phyloP scores from a whole-genome alignment of 1,140 invertebrate species.

The Drosophila guanche region DNA sequence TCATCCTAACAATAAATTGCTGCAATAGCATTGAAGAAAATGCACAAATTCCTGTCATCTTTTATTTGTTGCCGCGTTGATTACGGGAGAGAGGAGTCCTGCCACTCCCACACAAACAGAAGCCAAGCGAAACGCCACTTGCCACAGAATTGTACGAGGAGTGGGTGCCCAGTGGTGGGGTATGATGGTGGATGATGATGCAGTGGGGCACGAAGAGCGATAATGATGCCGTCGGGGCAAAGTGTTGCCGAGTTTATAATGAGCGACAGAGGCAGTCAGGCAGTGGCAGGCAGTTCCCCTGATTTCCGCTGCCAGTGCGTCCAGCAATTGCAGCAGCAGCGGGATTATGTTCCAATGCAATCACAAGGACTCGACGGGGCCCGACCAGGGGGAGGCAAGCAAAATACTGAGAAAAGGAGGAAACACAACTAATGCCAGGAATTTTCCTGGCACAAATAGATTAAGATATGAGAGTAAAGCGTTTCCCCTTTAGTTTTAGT shows the following conservation, averaged over 20 bases:
- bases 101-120: constrained; percentile 23
- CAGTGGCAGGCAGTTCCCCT: not conserved
- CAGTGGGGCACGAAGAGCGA: constrained; percentile 40
- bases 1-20: constrained; percentile 41
- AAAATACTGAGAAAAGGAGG: constrained; percentile 24
- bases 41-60: constrained; percentile 55
- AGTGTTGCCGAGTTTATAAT: constrained; percentile 69
- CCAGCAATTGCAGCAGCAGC: constrained; percentile 4
- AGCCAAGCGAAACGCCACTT: constrained; percentile 73
- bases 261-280: constrained; percentile 56
- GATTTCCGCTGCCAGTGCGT: constrained; percentile 3
- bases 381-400: constrained; percentile 25
- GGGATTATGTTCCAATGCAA: constrained; percentile 13
- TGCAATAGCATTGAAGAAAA: constrained; percentile 65
- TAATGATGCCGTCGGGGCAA: constrained; percentile 63
- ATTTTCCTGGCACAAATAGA: no score
- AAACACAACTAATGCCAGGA: constrained; percentile 65
- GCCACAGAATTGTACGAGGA: constrained; percentile 24
- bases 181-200: constrained; percentile 39
- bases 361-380: not conserved
- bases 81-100: constrained; percentile 30
- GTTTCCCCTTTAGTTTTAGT: constrained; percentile 1
- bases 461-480: not conserved
- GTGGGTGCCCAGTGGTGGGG: not conserved
- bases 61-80: constrained; percentile 67